A percentile compares a stretch with the other conserved stretches of the same genome.
Evolutionary conservation across 2,797 vertebrate species (phyloP).

Genomic region (Delichon dasypus): DNA sequence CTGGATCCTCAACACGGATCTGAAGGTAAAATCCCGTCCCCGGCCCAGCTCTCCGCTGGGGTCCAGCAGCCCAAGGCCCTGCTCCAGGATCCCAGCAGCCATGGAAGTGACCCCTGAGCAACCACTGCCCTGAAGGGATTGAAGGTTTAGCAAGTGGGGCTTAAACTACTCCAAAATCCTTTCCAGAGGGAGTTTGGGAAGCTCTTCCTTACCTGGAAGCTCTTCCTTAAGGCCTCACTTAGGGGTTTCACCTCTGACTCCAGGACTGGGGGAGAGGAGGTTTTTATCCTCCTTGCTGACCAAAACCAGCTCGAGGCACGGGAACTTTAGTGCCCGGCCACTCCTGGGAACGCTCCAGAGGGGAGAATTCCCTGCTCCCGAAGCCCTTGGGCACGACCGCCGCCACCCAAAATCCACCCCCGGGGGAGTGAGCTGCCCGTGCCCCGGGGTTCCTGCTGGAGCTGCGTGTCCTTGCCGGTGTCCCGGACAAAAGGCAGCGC

Average conservation of each 20-base stretch:
- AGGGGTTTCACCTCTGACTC: background rate
- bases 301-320: accelerated
- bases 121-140: background rate
- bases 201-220: background rate
- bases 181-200: background rate
- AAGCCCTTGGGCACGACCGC: background rate
- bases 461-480: background rate
- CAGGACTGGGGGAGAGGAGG: background rate
- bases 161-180: background rate
- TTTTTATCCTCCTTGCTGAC: background rate
- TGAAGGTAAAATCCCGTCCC: constrained; percentile 82
- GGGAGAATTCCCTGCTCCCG: background rate
- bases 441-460: background rate
- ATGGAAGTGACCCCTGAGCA: accelerated
- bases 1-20: constrained; percentile 96
- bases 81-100: background rate
- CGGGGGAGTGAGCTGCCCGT: accelerated
- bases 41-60: background rate
- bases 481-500: background rate
- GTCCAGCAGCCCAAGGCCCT: background rate
- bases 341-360: background rate
- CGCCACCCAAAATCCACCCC: background rate
- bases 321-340: background rate
- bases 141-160: background rate
- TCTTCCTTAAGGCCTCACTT: background rate